These are phyloP conservation scores for Allobates femoralis DNA, from an alignment of 2,797 vertebrate genomes.

Conservation along the genomic window DNA sequence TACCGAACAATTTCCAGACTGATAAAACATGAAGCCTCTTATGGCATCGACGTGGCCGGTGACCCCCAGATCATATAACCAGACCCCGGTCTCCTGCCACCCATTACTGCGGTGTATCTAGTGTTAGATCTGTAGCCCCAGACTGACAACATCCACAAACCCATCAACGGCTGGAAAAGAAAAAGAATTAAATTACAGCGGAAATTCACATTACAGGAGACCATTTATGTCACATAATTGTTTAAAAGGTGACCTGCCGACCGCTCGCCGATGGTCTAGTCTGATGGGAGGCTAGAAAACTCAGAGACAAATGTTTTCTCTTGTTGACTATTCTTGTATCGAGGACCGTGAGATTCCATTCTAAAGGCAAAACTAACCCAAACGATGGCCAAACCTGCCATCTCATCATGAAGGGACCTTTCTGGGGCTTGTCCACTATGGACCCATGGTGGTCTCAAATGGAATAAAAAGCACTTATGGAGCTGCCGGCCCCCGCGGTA, in stretches of 20 bases:
- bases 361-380: too few species aligned
- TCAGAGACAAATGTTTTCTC: neutral
- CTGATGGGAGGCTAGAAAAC: slow-evolving; percentile 4
- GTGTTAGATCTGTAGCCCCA: slow-evolving; percentile 25
- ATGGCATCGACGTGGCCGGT: neutral
- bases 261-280: slow-evolving; percentile 41
- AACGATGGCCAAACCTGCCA: too few species aligned
- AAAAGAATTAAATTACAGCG: slow-evolving; percentile 43
- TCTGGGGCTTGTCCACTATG: too few species aligned
- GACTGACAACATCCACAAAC: slow-evolving; percentile 19
- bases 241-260: slow-evolving; percentile 57
- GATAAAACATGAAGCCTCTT: neutral
- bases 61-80: slow-evolving; percentile 24
- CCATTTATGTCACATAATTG: slow-evolving; percentile 41
- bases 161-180: slow-evolving; percentile 44
- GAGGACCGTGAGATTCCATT: neutral
- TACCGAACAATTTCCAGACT: neutral
- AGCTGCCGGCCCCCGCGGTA: too few species aligned
- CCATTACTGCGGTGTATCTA: neutral
- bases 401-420: too few species aligned
- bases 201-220: slow-evolving; percentile 35
- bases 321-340: neutral
- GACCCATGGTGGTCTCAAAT: too few species aligned
- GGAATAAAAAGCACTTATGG: too few species aligned
- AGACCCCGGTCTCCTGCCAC: neutral